These are phyloP conservation scores for Brachionus asplanchnoidis DNA, from an alignment of 1,140 invertebrate genomes.

Conservation along the genomic window DNA sequence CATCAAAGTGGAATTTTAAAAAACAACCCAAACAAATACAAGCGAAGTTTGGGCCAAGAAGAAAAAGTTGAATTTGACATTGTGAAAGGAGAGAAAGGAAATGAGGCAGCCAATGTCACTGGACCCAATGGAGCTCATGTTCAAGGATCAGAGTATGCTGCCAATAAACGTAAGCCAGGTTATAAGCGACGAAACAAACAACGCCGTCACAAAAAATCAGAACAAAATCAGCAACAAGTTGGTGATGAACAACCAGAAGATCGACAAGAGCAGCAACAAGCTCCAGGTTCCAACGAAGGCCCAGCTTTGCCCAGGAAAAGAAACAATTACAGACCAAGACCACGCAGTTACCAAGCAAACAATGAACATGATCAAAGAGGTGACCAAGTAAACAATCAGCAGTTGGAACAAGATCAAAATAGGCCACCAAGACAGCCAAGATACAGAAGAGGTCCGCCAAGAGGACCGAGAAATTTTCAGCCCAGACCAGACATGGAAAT, in stretches of 20 bases:
- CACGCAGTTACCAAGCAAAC: neutral
- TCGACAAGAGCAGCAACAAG: neutral
- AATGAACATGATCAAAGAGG: neutral
- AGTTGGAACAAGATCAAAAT: neutral
- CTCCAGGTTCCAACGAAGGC: neutral
- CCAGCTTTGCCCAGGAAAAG: neutral
- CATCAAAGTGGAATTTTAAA: slow-evolving; percentile 88
- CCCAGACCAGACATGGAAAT: neutral
- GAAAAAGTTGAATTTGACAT: slow-evolving; percentile 98
- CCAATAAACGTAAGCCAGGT: slow-evolving; percentile 50
- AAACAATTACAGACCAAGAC: neutral
- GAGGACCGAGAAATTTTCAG: neutral
- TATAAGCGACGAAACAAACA: neutral
- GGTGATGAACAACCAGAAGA: neutral
- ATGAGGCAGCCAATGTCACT: slow-evolving; percentile 93
- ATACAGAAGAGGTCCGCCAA: slow-evolving; percentile 1
- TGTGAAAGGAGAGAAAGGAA: slow-evolving; percentile 69
- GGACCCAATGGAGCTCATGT: slow-evolving; percentile 86
- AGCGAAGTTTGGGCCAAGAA: slow-evolving; percentile 94
- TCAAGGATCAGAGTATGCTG: slow-evolving; percentile 89
- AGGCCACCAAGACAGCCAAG: neutral
- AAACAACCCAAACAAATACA: slow-evolving; percentile 93
- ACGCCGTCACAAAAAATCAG: neutral
- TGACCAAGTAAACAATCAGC: neutral
- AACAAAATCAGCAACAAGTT: neutral